Conservation (phyloP, 2,797 vertebrate genomes). For the Bovichtus diacanthus region DNA sequence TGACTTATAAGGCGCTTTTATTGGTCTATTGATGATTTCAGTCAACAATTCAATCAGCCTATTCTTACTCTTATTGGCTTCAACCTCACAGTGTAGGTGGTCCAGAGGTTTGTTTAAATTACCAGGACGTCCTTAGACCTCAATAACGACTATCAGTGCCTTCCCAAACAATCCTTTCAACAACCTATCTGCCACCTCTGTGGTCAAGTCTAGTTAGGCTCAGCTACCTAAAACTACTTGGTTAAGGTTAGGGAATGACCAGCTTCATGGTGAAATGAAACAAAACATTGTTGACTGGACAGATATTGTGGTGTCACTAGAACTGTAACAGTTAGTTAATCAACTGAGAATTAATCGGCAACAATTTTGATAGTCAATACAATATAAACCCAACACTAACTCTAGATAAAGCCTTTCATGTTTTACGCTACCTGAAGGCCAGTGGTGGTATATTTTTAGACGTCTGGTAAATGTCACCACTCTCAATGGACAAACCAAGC, state of each 20-base stretch:
- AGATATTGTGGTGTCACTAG: no score
- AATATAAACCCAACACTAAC: no score
- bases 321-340: no score
- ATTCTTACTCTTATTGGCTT: not conserved
- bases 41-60: not conserved
- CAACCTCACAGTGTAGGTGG: not conserved
- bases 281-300: no score
- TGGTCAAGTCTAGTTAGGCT: not conserved
- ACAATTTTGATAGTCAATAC: no score
- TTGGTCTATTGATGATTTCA: slow-evolving; percentile 1
- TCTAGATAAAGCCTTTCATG: no score
- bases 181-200: not conserved
- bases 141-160: not conserved
- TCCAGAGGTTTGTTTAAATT: not conserved
- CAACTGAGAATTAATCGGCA: no score
- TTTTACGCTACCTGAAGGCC: no score
- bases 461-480: not conserved
- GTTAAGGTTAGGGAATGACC: not conserved
- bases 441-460: not conserved
- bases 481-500: not conserved
- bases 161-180: not conserved
- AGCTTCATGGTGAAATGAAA: no score
- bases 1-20: slow-evolving; percentile 1
- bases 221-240: not conserved
- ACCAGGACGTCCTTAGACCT: not conserved